Conservation (phyloP, 2,113 vertebrate species). For the Epinephelus lanceolatus region DNA sequence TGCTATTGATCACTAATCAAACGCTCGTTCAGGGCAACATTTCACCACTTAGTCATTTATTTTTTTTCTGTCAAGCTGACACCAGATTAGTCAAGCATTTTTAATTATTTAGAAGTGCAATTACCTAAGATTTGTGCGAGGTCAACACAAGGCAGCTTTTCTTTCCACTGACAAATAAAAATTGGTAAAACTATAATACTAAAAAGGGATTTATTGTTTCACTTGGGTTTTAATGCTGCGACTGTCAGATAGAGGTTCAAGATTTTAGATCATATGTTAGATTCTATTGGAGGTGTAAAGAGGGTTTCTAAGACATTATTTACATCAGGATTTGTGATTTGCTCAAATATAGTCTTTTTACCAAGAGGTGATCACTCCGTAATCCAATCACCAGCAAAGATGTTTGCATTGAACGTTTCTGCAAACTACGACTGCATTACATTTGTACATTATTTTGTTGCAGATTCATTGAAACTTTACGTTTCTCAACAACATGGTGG, state of each 20-base stretch:
- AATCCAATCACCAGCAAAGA: no score
- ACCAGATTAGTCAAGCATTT: constrained; percentile 3
- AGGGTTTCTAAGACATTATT: neutral
- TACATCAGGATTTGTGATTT: neutral
- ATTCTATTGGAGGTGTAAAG: neutral
- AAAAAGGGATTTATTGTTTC: neutral
- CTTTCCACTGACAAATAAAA: neutral
- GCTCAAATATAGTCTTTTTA: no score
- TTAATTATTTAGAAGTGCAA: constrained; percentile 18
- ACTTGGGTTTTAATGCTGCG: neutral
- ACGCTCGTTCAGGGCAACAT: neutral
- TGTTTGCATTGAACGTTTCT: no score
- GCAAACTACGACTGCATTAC: no score
- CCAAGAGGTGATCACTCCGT: no score
- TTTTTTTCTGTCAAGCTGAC: neutral
- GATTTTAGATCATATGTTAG: neutral
- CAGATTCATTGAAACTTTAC: no score
- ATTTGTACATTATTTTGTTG: no score
- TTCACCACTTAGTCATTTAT: neutral
- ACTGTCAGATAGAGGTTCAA: neutral
- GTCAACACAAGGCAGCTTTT: neutral
- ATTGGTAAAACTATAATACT: neutral
- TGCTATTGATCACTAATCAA: constrained; percentile 47
- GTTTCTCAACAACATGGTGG: no score
- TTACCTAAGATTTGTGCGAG: neutral